Percentiles rank a stretch among this genome's conserved stretches.
These are phyloP conservation scores for Muntiacus reevesi DNA, from an alignment of 2,113 vertebrate species.

Conservation along the genomic window DNA sequence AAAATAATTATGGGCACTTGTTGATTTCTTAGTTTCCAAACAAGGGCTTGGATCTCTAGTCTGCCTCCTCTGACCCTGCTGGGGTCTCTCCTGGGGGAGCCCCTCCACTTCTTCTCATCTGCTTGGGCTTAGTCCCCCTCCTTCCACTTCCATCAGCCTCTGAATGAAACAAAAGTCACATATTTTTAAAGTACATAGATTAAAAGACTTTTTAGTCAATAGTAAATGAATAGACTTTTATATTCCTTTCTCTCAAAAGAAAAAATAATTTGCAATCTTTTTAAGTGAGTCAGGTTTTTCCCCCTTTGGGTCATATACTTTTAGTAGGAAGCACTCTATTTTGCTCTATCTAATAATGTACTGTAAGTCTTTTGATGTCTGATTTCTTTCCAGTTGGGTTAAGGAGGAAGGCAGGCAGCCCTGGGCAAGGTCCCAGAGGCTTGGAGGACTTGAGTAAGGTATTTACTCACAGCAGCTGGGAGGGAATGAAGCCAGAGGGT, in stretches of 20 bases:
- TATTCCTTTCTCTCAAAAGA: not conserved
- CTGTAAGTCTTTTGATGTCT: not conserved
- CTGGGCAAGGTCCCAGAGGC: not conserved
- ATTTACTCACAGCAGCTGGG: not conserved
- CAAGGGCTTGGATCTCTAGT: not conserved
- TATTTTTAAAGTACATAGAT: not conserved
- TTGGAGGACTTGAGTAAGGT: not conserved
- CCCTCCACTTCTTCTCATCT: not conserved
- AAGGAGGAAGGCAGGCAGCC: not conserved
- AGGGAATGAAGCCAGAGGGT: not conserved
- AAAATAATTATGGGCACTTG: not conserved
- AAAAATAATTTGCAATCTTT: not conserved
- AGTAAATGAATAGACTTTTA: not conserved
- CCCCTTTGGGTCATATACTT: not conserved
- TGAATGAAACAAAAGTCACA: not conserved
- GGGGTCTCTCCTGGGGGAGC: not conserved
- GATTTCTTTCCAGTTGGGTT: not conserved
- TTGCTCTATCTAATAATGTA: not conserved
- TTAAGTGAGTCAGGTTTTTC: not conserved
- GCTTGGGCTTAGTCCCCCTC: not conserved
- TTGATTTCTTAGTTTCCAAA: not conserved
- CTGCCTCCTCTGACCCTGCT: not conserved
- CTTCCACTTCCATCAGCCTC: not conserved
- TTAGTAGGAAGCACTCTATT: not conserved
- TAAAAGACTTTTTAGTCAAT: constrained; percentile 8